Evolutionary conservation across 2,888 invertebrate species (phyloP).

Genomic region (Hyposoter dolosus): DNA sequence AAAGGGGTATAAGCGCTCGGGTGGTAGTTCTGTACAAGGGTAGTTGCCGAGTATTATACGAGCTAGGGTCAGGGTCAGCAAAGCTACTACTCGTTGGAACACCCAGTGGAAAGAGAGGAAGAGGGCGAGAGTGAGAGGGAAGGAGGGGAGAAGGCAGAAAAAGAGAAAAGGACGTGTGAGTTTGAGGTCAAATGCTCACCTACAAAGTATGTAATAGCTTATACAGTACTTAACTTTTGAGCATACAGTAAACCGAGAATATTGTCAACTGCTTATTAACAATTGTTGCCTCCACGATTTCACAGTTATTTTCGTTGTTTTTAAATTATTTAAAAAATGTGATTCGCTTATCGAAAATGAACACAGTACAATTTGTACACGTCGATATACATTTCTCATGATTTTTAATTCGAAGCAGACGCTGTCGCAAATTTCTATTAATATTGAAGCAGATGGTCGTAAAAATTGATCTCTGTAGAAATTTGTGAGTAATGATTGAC

Average conservation of each 20-base stretch:
- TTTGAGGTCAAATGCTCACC: constrained; percentile 65
- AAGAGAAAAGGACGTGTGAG: constrained; percentile 64
- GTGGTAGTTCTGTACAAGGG: constrained; percentile 54
- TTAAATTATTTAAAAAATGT: neutral
- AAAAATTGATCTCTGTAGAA: constrained; percentile 5
- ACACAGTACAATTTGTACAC: neutral
- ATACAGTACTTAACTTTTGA: constrained; percentile 36
- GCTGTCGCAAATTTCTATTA: neutral
- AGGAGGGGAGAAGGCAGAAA: constrained; percentile 38
- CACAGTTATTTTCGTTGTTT: neutral
- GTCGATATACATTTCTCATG: neutral
- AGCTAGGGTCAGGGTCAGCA: constrained; percentile 70
- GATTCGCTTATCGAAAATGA: neutral
- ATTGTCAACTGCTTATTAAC: neutral
- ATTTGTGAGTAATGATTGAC: neutral
- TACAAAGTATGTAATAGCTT: constrained; percentile 51
- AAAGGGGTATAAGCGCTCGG: constrained; percentile 42
- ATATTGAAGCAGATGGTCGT: neutral
- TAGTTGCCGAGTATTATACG: constrained; percentile 60
- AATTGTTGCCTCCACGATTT: neutral
- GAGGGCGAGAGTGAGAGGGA: constrained; percentile 61
- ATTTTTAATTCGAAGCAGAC: too few relatives aligned
- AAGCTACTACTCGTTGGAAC: constrained; percentile 41
- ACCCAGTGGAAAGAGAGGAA: constrained; percentile 34
- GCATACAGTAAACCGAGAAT: neutral